These are phyloP conservation scores for Ethmia dodecea DNA, from an alignment of 2,888 invertebrate genomes.

Conservation along the genomic window DNA sequence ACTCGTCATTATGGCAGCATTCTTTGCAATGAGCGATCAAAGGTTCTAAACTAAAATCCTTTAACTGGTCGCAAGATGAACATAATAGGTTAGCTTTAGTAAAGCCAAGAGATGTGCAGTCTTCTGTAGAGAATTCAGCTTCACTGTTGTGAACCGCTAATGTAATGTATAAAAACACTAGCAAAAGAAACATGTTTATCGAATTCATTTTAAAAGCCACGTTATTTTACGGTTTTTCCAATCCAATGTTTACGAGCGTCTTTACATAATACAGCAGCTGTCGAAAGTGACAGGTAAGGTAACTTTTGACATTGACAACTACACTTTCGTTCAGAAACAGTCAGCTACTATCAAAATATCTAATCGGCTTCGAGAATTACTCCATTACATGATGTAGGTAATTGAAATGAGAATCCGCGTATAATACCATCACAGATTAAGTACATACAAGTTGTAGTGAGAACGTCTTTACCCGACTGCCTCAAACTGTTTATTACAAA, in stretches of 20 bases:
- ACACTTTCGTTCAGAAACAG: too few relatives aligned
- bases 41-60: constrained; percentile 83
- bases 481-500: too few relatives aligned
- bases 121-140: constrained; percentile 84
- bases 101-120: constrained; percentile 91
- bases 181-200: constrained; percentile 8
- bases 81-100: constrained; percentile 91
- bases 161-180: constrained; percentile 20
- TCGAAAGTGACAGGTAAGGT: not conserved
- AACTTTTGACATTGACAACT: constrained; percentile 1
- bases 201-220: constrained; percentile 13
- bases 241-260: not conserved
- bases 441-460: too few relatives aligned
- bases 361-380: too few relatives aligned
- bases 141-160: constrained; percentile 21
- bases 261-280: not conserved
- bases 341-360: too few relatives aligned
- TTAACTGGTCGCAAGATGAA: constrained; percentile 91
- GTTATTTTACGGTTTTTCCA: constrained; percentile 3
- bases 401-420: too few relatives aligned
- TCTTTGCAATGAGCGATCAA: constrained; percentile 84
- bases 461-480: too few relatives aligned
- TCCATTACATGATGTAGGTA: too few relatives aligned
- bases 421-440: too few relatives aligned
- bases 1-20: constrained; percentile 88